Evolutionary conservation across 2,797 vertebrate species (phyloP).

Genomic region (Pterois miles): DNA sequence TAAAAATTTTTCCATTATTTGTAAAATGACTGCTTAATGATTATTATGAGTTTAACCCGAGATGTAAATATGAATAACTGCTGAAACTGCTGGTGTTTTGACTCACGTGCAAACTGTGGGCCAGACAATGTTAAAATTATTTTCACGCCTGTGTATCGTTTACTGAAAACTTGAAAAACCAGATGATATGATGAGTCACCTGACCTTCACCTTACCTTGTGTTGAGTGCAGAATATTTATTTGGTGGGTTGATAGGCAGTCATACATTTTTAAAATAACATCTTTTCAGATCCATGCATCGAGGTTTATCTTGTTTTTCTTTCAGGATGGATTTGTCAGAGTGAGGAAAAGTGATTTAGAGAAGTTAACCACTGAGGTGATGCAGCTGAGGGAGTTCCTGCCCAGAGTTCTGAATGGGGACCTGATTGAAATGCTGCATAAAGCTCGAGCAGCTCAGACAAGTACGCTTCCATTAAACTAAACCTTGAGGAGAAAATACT

Average conservation of each 20-base stretch:
- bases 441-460: slow-evolving; percentile 79
- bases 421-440: slow-evolving; percentile 83
- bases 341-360: slow-evolving; percentile 90
- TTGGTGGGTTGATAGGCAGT: background rate
- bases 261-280: background rate
- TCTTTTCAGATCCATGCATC: background rate
- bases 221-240: background rate
- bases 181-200: background rate
- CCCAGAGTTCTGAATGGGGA: slow-evolving; percentile 87
- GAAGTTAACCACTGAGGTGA: slow-evolving; percentile 91
- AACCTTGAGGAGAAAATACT: background rate
- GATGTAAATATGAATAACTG: too few relatives aligned
- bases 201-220: background rate
- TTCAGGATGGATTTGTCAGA: slow-evolving; percentile 82
- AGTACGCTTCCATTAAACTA: slow-evolving; percentile 67
- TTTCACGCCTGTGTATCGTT: too few relatives aligned
- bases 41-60: too few relatives aligned
- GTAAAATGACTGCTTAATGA: too few relatives aligned
- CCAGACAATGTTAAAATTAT: too few relatives aligned
- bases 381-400: slow-evolving; percentile 93
- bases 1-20: too few relatives aligned
- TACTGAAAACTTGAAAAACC: too few relatives aligned
- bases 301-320: background rate
- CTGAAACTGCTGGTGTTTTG: too few relatives aligned
- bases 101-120: too few relatives aligned